These are phyloP conservation scores for Nephrotoma flavescens DNA, from an alignment of 2,888 invertebrate genomes.

Conservation along the genomic window DNA sequence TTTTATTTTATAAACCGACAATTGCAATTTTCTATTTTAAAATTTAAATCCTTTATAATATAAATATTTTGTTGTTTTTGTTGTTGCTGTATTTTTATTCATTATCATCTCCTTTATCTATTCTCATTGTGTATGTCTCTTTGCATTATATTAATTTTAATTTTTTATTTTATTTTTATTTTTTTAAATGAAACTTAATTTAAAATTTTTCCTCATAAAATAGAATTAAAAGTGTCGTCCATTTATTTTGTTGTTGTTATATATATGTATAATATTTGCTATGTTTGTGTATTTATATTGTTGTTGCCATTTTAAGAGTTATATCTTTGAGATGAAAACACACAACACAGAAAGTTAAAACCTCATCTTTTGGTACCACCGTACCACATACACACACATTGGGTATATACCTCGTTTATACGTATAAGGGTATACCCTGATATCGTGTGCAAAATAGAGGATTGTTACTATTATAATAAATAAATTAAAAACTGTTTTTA, in stretches of 20 bases:
- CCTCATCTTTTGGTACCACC: not conserved
- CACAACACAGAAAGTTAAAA: not conserved
- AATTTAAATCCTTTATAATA: not conserved
- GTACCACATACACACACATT: not conserved
- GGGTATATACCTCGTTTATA: not conserved
- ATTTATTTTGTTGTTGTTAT: not conserved
- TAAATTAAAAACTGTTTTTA: not conserved
- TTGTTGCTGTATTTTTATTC: not conserved
- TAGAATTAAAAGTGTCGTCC: not conserved
- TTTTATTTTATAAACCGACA: not conserved
- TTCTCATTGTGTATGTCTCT: not conserved
- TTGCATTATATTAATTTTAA: not conserved
- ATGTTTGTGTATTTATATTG: not conserved
- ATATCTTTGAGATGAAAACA: not conserved
- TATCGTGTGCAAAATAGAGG: not conserved
- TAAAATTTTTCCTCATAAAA: not conserved
- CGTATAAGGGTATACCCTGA: not conserved
- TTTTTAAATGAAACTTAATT: not conserved
- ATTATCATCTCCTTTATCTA: not conserved
- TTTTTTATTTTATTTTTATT: not conserved
- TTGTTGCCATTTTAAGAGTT: not conserved
- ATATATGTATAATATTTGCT: not conserved
- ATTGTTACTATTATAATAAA: not conserved
- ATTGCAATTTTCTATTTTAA: not conserved
- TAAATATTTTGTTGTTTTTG: not conserved